Percentiles rank a stretch among this genome's conserved stretches.
These are phyloP conservation scores for Drosophila siamana DNA, from an alignment of 2,888 invertebrate species.

Conservation along the genomic window DNA sequence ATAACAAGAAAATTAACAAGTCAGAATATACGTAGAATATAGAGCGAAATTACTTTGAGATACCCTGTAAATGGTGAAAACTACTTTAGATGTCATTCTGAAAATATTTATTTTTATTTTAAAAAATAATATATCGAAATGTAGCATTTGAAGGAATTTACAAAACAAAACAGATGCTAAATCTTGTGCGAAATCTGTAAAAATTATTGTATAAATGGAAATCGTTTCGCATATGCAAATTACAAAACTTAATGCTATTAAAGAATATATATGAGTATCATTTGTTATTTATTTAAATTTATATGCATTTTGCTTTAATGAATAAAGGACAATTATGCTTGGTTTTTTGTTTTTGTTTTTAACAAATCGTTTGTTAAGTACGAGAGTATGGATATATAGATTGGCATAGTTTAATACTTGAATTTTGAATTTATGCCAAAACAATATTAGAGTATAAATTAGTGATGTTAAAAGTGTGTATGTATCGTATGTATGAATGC, in stretches of 20 bases:
- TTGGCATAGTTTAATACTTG: constrained; percentile 74
- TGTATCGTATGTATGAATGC: constrained; percentile 23
- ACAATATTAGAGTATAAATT: constrained; percentile 12
- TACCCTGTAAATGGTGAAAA: not conserved
- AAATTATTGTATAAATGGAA: constrained; percentile 44
- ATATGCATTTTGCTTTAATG: constrained; percentile 31
- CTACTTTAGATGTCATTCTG: constrained; percentile 23
- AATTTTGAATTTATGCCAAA: constrained; percentile 67
- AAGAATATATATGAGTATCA: constrained; percentile 83
- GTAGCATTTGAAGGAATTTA: constrained; percentile 37
- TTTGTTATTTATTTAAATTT: constrained; percentile 73
- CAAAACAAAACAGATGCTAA: constrained; percentile 26
- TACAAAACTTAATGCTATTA: constrained; percentile 61
- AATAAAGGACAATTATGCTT: constrained; percentile 22
- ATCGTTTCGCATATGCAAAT: constrained; percentile 22
- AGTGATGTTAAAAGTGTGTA: constrained; percentile 7
- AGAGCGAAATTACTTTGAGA: not conserved
- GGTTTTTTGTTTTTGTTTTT: constrained; percentile 2
- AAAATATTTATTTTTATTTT: constrained; percentile 65
- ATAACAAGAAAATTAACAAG: constrained; percentile 28
- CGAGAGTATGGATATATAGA: constrained; percentile 3
- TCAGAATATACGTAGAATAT: not conserved
- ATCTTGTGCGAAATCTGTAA: constrained; percentile 38
- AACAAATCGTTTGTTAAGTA: constrained; percentile 22
- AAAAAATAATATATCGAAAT: constrained; percentile 51